Base-by-base conservation (phyloP, 2,113 vertebrate species). In the Alaudala cheleensis region DNA sequence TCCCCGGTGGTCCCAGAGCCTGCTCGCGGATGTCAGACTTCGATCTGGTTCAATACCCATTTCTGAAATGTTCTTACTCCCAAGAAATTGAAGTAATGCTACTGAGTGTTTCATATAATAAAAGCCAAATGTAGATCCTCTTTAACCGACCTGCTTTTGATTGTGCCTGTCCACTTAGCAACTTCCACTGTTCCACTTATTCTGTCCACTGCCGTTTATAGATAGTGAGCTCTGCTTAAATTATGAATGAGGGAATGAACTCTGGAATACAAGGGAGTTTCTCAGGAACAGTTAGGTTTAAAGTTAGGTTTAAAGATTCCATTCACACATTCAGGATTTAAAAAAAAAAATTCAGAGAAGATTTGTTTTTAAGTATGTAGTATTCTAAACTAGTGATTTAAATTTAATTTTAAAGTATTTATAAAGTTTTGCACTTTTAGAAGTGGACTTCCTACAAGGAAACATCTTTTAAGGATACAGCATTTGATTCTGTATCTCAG, bases 11-110 rank as follows among this genome's bases (percentile, higher is more conserved):
- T 11, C 28, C 51, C 4, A 0, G 5, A 18, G 39, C 5, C 51
- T 5, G 24, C 2, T 21, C 8, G 0, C 2, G 2, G 5, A 0
- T 10, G 42, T 11, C 67, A 2, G 4, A 7, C 28, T 28, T 6
- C 16, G 24, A 1, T 11, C 42, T 49, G 66, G 11, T 53, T 40
- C 77, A 6, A 0, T 1, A 6, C 0, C 34, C 45, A 2, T 37
- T 13, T 40, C 0, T 8, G 73, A 58, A 81, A 37, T 44, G 2
- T 0, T 29, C 42, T 21, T 25, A 10, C 37, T 40, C 28, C 14
- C 8, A 21, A 39, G 49, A 40, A 66, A 15, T 14, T 20, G 13
- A 14, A 62, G 51, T 24, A 50, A 54, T 22, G 40, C 47, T 33
- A 0, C 53, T 40, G 67, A 42, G 13, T 44, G 17, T 21, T 56